Evolutionary conservation across 2,888 invertebrate species (phyloP).

Genomic region (Drosophila neonasuta): DNA sequence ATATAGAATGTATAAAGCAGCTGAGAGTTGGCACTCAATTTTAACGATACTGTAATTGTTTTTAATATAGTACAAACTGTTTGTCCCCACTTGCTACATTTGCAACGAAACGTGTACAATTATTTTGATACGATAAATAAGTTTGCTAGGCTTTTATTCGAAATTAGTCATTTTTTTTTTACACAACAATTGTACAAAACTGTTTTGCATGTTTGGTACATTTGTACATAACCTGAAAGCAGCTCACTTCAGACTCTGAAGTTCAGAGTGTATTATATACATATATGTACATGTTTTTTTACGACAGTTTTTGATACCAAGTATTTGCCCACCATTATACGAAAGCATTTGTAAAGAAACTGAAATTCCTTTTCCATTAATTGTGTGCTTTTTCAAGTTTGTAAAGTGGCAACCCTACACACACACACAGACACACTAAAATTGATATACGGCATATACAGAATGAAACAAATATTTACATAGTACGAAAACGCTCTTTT

Average conservation of each 20-base stretch:
- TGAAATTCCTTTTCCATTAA: not conserved
- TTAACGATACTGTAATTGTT: too few relatives aligned
- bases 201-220: not conserved
- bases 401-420: not conserved
- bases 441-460: conserved; percentile 34
- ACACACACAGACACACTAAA: conserved; percentile 33
- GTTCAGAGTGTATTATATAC: not conserved
- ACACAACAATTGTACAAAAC: not conserved
- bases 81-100: too few relatives aligned
- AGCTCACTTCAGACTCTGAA: not conserved
- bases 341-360: not conserved
- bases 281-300: not conserved
- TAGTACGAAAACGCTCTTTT: conserved; percentile 42
- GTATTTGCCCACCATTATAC: not conserved
- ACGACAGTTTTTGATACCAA: not conserved
- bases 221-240: not conserved
- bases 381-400: not conserved
- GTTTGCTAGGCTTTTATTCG: too few relatives aligned
- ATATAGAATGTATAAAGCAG: too few relatives aligned
- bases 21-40: too few relatives aligned
- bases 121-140: too few relatives aligned
- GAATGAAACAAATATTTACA: conserved; percentile 40
- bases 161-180: not conserved
- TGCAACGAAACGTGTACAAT: too few relatives aligned
- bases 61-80: too few relatives aligned